Evolutionary conservation across 2,797 vertebrate genomes (phyloP).

Genomic region (Schizothorax lantsangensis): DNA sequence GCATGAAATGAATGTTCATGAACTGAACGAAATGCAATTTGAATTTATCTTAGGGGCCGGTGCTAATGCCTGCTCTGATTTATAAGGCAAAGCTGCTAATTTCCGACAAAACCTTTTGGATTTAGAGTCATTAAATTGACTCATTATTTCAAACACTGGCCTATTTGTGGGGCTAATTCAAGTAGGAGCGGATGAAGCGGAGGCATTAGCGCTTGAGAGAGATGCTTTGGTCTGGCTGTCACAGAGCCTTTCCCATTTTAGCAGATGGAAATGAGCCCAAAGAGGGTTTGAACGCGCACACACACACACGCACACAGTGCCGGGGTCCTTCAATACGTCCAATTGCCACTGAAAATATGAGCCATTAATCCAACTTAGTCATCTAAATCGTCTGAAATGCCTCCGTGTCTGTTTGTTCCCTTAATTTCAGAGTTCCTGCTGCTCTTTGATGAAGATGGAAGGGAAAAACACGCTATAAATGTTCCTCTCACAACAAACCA

Average conservation of each 20-base stretch:
- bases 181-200: conserved; percentile 28
- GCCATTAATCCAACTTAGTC: conserved; percentile 43
- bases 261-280: conserved; percentile 17
- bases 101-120: conserved; percentile 34
- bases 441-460: conserved; percentile 17
- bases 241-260: conserved; percentile 19
- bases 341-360: conserved; percentile 11
- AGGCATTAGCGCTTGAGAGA: conserved; percentile 5
- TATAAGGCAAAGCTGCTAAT: conserved; percentile 20
- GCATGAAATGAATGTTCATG: not conserved
- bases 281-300: conserved; percentile 1
- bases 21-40: not conserved
- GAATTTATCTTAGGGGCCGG: not conserved
- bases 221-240: conserved; percentile 37
- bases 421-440: conserved; percentile 23
- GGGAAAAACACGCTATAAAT: not conserved
- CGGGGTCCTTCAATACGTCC: not conserved
- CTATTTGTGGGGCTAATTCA: conserved; percentile 34
- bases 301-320: not conserved
- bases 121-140: conserved; percentile 43
- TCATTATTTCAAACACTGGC: conserved; percentile 47
- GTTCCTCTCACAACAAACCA: not conserved
- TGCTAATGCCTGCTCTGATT: conserved; percentile 14
- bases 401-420: conserved; percentile 15
- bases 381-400: conserved; percentile 26